Conservation (phyloP, 2,797 vertebrate species). For the Manis pentadactyla region DNA sequence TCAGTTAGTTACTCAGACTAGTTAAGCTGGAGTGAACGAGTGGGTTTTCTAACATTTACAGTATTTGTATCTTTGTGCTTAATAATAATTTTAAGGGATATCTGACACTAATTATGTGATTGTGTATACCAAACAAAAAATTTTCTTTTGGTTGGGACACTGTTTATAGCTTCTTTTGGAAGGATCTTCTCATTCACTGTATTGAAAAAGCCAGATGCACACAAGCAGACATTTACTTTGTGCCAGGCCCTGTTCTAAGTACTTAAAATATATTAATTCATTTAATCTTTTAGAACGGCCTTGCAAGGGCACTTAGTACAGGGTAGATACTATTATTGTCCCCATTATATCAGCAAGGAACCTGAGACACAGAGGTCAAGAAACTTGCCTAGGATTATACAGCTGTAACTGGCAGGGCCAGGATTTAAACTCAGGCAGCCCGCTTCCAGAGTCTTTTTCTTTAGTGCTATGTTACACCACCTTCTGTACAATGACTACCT, state of each 20-base stretch:
- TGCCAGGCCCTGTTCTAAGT: not conserved
- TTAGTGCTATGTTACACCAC: not conserved
- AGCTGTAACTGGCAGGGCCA: not conserved
- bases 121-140: not conserved
- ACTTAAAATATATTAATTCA: not conserved
- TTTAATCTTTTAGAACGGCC: not conserved
- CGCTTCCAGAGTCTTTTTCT: conserved; percentile 3
- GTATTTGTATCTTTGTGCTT: conserved; percentile 54
- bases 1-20: conserved; percentile 15
- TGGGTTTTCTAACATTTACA: not conserved
- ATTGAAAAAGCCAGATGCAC: conserved; percentile 6
- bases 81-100: conserved; percentile 42
- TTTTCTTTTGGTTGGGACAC: conserved; percentile 52
- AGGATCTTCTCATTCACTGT: conserved; percentile 56
- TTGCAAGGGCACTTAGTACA: not conserved
- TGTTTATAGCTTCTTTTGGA: conserved; percentile 37
- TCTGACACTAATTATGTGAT: not conserved
- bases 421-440: not conserved
- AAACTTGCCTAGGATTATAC: not conserved
- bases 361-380: not conserved
- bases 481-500: not conserved
- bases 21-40: conserved; percentile 2
- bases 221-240: conserved; percentile 10
- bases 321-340: not conserved
- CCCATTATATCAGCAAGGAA: not conserved